phyloP scores from a whole-genome alignment of 53 echinoderm and acorn worm genomes.

The Temnopleurus reevesii region DNA sequence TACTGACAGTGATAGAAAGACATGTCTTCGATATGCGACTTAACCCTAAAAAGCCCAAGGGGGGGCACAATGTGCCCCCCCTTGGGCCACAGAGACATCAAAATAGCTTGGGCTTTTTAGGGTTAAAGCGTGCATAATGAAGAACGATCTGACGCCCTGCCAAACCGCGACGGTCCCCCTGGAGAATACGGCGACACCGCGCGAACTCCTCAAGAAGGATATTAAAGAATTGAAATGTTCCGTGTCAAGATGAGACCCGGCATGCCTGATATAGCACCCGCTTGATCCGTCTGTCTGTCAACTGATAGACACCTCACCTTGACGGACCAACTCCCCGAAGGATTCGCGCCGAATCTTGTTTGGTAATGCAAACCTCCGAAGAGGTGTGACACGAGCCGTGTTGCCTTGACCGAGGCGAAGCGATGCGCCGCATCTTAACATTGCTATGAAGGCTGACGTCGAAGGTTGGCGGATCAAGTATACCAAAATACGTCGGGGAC shows the following conservation, averaged over 20 bases:
- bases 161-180: neutral
- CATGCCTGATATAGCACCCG: slow-evolving; percentile 1
- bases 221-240: neutral
- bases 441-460: neutral
- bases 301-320: neutral
- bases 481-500: neutral
- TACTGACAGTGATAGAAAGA: neutral
- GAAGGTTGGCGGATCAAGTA: neutral
- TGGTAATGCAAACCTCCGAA: neutral
- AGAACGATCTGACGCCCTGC: neutral
- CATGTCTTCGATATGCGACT: neutral
- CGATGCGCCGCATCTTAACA: neutral
- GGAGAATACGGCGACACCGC: neutral
- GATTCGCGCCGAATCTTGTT: neutral
- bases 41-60: too few relatives aligned
- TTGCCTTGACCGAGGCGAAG: neutral
- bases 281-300: neutral
- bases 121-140: slow-evolving; percentile 27
- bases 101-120: too few relatives aligned
- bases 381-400: neutral
- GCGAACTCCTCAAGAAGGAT: neutral
- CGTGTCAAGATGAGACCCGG: neutral
- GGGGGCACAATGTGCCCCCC: too few relatives aligned
- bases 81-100: too few relatives aligned
- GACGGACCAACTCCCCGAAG: neutral